Base-by-base conservation (phyloP, 2,888 invertebrate species). In the Eilema sororculum region DNA sequence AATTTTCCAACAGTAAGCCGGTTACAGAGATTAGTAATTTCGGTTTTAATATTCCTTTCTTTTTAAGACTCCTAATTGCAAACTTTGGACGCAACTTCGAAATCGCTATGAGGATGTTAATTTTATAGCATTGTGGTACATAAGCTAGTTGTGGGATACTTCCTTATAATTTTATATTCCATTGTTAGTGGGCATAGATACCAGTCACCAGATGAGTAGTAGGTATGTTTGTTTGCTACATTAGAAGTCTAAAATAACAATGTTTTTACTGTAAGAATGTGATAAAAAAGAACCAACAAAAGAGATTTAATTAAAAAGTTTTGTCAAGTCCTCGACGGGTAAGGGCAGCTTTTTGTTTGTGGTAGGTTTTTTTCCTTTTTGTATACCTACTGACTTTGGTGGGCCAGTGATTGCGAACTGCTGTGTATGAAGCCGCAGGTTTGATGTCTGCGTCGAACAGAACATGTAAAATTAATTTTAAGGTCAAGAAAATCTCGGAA, bases 291-390 rank as follows among this genome's bases (percentile, higher is more conserved):
- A 69, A 67, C 58, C 67, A 66, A 69, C 22, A 30, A 25, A 73
- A 71, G 30, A 67, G 65, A 58, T 74, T 68, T 71, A 71, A 71
- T 71, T 73, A 71, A 73, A 73, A 73, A 70, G 65, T 73, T 71
- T 64, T 30, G 59, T 52, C 22, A 30, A 58, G 58, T 56, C 68
- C 37, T 62, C 52, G 68, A 66, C 28, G 63, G 46, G 22, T 57
- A 56, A 57, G 46, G 24, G 57, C n/a, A n/a, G n/a, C 12, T 60
- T 30, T 56, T 22, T 66, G 66, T 67, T 70, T 70, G 66, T 62
- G 46, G 22, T 68, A 37, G 22, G 3, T 4, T 37, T 37, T 58
- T 37, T 24, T 24, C 3, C 24, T 20, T n/a, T 56, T 56, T 52
- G 56, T 33, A 13, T 56, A 65, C n/a, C n/a, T 22, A 22, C 33